Percentiles rank a stretch among this genome's conserved stretches.
phyloP scores from a whole-genome alignment of 2,888 invertebrate species.

The Fragum sueziense region DNA sequence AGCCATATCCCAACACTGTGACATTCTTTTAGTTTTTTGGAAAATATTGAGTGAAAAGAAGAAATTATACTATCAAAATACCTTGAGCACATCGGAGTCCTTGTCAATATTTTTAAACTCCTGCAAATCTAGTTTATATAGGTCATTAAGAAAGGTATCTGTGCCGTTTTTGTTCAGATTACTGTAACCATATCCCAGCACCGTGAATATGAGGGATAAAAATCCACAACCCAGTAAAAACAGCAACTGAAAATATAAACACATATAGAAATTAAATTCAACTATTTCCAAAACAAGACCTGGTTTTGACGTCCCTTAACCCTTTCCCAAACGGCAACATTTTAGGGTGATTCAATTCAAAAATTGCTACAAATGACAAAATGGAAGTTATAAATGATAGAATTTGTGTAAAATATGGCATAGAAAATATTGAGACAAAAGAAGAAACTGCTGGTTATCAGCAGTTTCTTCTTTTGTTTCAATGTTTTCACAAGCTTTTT shows the following conservation, averaged over 20 bases:
- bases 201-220: conserved; percentile 67
- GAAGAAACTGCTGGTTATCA: too few relatives aligned
- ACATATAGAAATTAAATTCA: too few relatives aligned
- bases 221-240: conserved; percentile 69
- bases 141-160: conserved; percentile 62
- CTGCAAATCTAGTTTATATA: conserved; percentile 67
- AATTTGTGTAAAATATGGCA: too few relatives aligned
- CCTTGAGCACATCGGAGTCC: conserved; percentile 59
- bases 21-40: neutral
- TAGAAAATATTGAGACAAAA: too few relatives aligned
- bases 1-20: conserved; percentile 74
- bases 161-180: conserved; percentile 68
- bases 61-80: conserved; percentile 11
- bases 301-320: too few relatives aligned
- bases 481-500: too few relatives aligned
- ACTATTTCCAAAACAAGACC: too few relatives aligned
- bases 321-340: too few relatives aligned
- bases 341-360: too few relatives aligned
- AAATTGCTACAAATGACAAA: too few relatives aligned
- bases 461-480: too few relatives aligned
- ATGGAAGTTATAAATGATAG: too few relatives aligned
- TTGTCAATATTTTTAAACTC: conserved; percentile 60
- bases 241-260: conserved; percentile 18
- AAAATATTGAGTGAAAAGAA: neutral
- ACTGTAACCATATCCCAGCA: conserved; percentile 73